Evolutionary conservation across 2,797 vertebrate species (phyloP).

Genomic region (Pempheris klunzingeri): DNA sequence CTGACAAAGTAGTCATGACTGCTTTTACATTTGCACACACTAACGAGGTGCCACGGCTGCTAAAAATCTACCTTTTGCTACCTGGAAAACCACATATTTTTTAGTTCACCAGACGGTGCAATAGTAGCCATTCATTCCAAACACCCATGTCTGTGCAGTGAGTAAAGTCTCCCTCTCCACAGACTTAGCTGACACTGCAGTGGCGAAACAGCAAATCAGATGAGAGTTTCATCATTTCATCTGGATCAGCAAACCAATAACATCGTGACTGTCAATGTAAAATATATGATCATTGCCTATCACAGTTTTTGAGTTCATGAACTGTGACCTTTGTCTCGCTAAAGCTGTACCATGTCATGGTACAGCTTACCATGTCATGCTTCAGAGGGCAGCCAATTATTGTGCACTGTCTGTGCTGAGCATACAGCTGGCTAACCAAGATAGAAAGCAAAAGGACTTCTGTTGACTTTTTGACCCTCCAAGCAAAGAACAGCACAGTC

Average conservation of each 20-base stretch:
- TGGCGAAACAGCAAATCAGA: neutral
- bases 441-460: slow-evolving; percentile 4
- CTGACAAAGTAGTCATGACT: too few relatives aligned
- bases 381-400: neutral
- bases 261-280: neutral
- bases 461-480: neutral
- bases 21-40: too few relatives aligned
- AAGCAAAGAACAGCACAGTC: neutral
- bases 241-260: neutral
- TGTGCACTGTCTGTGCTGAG: neutral
- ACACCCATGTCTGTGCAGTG: neutral
- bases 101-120: neutral
- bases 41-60: too few relatives aligned
- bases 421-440: slow-evolving; percentile 2
- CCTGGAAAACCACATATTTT: neutral
- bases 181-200: neutral
- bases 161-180: neutral
- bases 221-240: slow-evolving; percentile 1
- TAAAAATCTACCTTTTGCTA: neutral
- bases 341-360: neutral
- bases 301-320: neutral
- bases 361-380: neutral
- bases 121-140: neutral
- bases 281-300: slow-evolving; percentile 3
- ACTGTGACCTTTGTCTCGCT: neutral